Base-by-base conservation (phyloP, 1,140 invertebrate species). In the Cherax destructor region DNA sequence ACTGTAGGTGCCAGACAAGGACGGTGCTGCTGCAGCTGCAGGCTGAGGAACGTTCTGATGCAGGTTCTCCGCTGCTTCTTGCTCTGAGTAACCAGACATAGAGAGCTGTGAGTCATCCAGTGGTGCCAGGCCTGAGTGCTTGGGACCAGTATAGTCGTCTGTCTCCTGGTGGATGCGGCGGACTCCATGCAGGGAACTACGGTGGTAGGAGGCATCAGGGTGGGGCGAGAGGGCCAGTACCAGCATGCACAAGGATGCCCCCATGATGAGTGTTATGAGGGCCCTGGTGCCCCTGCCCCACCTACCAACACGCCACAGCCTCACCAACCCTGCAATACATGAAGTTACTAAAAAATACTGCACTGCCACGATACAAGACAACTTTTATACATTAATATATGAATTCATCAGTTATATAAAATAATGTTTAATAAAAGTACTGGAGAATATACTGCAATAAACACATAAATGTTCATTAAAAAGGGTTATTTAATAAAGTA, bases 241-340 rank as follows among this genome's bases (percentile, higher is more conserved):
- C 79, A 81, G 79, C 41, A 81, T 50, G 79, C 21, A 81, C 79
- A 81, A 21, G 9, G 79, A 52, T 10, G 79, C 79, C 79, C 79
- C 79, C 7, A 47, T n/a, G 50, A 56, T 81, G 21, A 81, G 79
- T 9, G 21, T 59, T 21, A 81, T 30, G 21, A 81, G 79, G 79
- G 79, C 50, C 16, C 50, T 50, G 50, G 24, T 21, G 4, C 79
- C 79, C 50, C 50, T 41, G 24, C 24, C 21, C 69, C 69, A 74
- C 9, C 69, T n/a, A 30, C 69, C 69, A 5, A 74, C n/a, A 5
- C 69, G 24, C 16, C 5, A 30, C 24, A 30, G 6, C 69, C n/a
- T 30, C 24, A 74, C 16, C 21, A 74, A 74, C n/a, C 69, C 69
- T 74, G 69, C 7, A 74, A 74, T 30, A 30, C 65, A 13, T 10